Conservation (phyloP, 2,113 vertebrate species). For the Saccopteryx leptura region DNA sequence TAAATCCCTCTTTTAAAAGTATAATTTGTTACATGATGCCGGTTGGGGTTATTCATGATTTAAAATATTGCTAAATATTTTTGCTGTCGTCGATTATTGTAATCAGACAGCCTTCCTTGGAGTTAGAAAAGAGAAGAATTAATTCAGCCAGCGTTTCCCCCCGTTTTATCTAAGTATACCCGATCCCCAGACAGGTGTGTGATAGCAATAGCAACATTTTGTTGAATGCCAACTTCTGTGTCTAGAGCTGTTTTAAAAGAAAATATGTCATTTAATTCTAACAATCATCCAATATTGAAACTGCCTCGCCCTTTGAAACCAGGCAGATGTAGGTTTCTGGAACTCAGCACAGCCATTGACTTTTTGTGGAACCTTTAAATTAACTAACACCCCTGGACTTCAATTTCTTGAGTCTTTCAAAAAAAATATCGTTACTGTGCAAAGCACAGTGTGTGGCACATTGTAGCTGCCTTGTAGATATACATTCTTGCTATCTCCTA, state of each 20-base stretch:
- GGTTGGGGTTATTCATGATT: background rate
- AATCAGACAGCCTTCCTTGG: slow-evolving; percentile 38
- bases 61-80: slow-evolving; percentile 39
- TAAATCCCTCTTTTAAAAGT: background rate
- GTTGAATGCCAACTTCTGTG: slow-evolving; percentile 13
- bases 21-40: background rate
- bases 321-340: background rate
- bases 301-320: slow-evolving; percentile 8
- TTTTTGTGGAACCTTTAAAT: background rate
- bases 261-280: slow-evolving; percentile 18
- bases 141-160: background rate
- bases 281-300: background rate
- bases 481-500: background rate
- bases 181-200: background rate
- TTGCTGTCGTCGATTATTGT: background rate
- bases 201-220: slow-evolving; percentile 29
- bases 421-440: background rate
- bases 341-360: background rate
- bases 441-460: background rate
- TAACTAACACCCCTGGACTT: background rate
- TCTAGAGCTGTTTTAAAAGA: slow-evolving; percentile 32
- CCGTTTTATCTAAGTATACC: background rate
- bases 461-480: background rate
- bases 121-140: slow-evolving; percentile 30
- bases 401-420: background rate